phyloP scores from a whole-genome alignment of 2,113 vertebrate species.

The Orycteropus afer region DNA sequence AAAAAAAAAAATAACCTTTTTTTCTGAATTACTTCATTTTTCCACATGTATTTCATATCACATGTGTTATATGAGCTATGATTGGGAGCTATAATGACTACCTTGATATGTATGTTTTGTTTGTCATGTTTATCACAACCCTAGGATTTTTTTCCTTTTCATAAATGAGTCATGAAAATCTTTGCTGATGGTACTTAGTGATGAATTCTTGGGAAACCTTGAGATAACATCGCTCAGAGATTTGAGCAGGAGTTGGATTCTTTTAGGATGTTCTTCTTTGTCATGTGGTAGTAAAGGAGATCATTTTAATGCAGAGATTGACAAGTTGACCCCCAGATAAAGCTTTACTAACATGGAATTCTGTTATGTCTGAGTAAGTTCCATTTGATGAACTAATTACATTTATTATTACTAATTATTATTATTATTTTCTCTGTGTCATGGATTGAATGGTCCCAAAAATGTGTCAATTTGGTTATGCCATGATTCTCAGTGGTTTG shows the following conservation, averaged over 20 bases:
- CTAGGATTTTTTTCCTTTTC: not conserved
- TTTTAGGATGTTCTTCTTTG: not conserved
- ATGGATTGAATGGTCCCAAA: no score
- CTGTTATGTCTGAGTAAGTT: not conserved
- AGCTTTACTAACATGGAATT: not conserved
- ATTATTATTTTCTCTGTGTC: no score
- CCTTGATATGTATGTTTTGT: not conserved
- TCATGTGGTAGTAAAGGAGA: not conserved
- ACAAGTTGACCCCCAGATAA: not conserved
- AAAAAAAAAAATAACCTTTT: not conserved
- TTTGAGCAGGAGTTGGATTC: not conserved
- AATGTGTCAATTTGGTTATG: no score
- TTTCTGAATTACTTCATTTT: not conserved
- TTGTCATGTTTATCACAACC: slow-evolving; percentile 28
- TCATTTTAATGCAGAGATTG: not conserved
- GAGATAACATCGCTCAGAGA: not conserved
- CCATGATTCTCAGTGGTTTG: no score
- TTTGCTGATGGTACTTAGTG: not conserved
- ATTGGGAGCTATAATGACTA: not conserved
- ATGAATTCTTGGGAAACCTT: not conserved
- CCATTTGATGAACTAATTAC: not conserved
- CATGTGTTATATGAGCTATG: not conserved
- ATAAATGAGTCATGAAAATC: not conserved
- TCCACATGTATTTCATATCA: not conserved
- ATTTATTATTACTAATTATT: no score